Evolutionary conservation across 2,797 vertebrate species (phyloP).

Genomic region (Xerus rutilus): DNA sequence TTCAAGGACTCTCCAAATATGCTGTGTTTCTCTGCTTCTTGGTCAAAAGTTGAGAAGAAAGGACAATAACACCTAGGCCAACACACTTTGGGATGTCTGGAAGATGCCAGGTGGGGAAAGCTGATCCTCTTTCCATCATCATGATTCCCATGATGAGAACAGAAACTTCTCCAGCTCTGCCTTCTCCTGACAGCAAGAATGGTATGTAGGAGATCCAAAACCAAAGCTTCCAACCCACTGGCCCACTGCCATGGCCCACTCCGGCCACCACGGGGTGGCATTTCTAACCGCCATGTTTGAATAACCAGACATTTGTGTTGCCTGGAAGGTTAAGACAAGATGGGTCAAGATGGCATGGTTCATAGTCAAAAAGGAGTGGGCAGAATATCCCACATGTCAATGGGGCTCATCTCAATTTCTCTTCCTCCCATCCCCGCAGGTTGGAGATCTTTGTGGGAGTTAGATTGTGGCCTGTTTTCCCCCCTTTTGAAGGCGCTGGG

Average conservation of each 20-base stretch:
- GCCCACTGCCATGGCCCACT: too few relatives aligned
- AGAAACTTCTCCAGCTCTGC: neutral
- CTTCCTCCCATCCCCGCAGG: neutral
- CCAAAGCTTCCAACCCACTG: neutral
- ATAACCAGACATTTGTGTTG: neutral
- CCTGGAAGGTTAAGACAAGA: neutral
- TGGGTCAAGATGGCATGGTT: neutral
- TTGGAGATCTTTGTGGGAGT: neutral
- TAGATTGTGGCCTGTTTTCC: neutral
- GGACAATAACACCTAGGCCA: neutral
- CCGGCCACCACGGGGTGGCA: too few relatives aligned
- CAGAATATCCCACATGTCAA: neutral
- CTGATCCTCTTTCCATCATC: neutral
- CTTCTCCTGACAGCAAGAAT: neutral
- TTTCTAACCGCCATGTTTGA: neutral
- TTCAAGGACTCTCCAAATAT: neutral
- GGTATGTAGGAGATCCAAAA: neutral
- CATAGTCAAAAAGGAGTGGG: neutral
- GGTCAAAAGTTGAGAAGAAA: constrained; percentile 12
- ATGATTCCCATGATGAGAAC: neutral
- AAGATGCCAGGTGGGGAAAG: neutral
- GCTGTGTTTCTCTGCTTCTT: neutral
- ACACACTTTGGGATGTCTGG: neutral
- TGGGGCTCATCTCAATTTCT: neutral
- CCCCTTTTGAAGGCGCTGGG: neutral